These are phyloP conservation scores for Apocheima hispidaria DNA, from an alignment of 2,888 invertebrate species.

Conservation along the genomic window DNA sequence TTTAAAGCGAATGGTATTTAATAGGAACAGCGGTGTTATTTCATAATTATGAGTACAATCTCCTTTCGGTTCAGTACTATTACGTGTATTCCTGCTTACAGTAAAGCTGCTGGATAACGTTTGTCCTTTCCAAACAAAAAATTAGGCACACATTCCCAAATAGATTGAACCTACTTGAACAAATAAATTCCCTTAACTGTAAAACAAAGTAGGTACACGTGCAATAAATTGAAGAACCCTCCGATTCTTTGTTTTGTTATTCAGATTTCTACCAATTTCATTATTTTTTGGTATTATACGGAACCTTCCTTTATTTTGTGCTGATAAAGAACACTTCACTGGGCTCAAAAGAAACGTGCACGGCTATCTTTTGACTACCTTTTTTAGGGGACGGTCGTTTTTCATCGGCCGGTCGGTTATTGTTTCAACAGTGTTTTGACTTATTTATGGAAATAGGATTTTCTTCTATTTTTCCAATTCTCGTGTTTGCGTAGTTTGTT, in stretches of 20 bases:
- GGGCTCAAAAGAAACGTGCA: conserved; percentile 5
- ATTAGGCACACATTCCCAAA: too few relatives aligned
- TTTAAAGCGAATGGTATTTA: too few relatives aligned
- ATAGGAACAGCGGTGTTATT: too few relatives aligned
- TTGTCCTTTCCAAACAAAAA: too few relatives aligned
- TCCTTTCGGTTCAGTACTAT: too few relatives aligned
- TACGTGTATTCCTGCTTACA: too few relatives aligned
- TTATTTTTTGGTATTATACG: neutral
- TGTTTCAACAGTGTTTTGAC: neutral
- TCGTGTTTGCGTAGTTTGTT: too few relatives aligned
- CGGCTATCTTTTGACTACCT: conserved; percentile 4
- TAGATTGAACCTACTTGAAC: too few relatives aligned
- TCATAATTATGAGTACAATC: too few relatives aligned
- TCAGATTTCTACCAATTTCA: conserved; percentile 4
- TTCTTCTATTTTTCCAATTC: neutral
- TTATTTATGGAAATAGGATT: neutral
- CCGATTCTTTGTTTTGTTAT: neutral
- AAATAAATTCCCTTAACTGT: too few relatives aligned
- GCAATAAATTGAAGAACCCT: neutral
- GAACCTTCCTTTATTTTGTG: conserved; percentile 2
- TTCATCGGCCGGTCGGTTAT: too few relatives aligned
- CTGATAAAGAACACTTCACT: conserved; percentile 10
- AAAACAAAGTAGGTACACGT: neutral
- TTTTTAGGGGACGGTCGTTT: conserved; percentile 2
- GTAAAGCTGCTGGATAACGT: too few relatives aligned